Evolutionary conservation across 2,797 vertebrate genomes (phyloP).

Genomic region (Sebastes diploproa): DNA sequence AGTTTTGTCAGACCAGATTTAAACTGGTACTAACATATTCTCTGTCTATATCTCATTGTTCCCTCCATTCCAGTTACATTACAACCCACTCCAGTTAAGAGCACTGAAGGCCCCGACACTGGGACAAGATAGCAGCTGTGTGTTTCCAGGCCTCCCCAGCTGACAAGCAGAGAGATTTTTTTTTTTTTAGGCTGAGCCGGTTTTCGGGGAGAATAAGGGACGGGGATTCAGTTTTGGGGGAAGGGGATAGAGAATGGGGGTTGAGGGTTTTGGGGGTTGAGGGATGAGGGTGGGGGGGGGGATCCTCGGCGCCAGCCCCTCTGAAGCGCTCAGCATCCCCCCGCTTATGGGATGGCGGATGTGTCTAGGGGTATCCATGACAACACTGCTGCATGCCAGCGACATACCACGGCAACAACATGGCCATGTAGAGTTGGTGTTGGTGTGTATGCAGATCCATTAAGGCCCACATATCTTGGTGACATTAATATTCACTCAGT

Average conservation of each 20-base stretch:
- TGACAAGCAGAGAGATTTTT: slow-evolving; percentile 47
- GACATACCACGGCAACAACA: slow-evolving; percentile 79
- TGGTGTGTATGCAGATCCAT: slow-evolving; percentile 44
- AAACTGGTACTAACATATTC: not conserved
- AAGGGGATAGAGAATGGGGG: slow-evolving; percentile 63
- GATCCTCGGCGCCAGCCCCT: slow-evolving; percentile 76
- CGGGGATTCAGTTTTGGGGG: slow-evolving; percentile 63
- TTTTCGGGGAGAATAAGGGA: slow-evolving; percentile 61
- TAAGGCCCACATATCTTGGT: slow-evolving; percentile 56
- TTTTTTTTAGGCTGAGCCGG: slow-evolving; percentile 18
- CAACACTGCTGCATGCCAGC: slow-evolving; percentile 83
- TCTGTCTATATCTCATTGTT: slow-evolving; percentile 22
- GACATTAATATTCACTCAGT: slow-evolving; percentile 72
- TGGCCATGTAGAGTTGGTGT: slow-evolving; percentile 65
- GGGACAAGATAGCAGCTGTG: slow-evolving; percentile 40
- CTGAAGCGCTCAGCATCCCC: slow-evolving; percentile 80
- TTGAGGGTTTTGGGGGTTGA: slow-evolving; percentile 39
- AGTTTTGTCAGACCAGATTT: slow-evolving; percentile 18
- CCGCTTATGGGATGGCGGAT: slow-evolving; percentile 84
- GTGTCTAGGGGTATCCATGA: slow-evolving; percentile 89
- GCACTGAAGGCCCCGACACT: slow-evolving; percentile 15
- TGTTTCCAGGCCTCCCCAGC: slow-evolving; percentile 31
- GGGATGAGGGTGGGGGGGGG: not conserved
- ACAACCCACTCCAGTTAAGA: slow-evolving; percentile 42
- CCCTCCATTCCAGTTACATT: slow-evolving; percentile 37